phyloP scores from a whole-genome alignment of 2,113 vertebrate species.

The Nannospalax galili region DNA sequence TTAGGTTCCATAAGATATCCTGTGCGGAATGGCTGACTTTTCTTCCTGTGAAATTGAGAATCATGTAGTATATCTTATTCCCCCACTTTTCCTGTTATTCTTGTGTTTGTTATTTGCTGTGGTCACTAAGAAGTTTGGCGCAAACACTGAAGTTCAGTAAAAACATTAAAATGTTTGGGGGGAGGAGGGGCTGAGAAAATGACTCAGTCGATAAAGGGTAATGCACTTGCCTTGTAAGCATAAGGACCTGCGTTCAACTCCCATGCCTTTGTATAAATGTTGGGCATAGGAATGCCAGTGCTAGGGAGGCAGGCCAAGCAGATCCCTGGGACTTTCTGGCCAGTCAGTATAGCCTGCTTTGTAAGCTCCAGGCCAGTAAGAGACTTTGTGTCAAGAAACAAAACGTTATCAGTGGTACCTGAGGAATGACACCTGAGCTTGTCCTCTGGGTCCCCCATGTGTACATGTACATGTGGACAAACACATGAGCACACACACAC shows the following conservation, averaged over 20 bases:
- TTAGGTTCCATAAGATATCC: neutral
- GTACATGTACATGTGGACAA: fast-evolving
- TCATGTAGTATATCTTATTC: neutral
- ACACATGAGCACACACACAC: fast-evolving
- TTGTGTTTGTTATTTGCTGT: neutral
- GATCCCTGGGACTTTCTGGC: neutral
- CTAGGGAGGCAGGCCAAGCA: neutral
- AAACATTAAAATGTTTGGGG: neutral
- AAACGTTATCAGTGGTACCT: neutral
- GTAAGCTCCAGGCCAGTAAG: neutral
- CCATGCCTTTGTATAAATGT: neutral
- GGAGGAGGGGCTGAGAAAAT: neutral
- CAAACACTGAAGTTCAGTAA: neutral
- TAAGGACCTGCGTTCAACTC: neutral
- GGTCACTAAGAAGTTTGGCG: neutral
- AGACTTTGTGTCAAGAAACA: neutral
- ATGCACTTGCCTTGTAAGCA: neutral
- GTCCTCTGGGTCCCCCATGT: neutral
- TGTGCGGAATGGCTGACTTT: neutral
- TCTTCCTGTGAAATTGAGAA: neutral
- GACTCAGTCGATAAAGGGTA: neutral
- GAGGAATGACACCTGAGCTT: neutral
- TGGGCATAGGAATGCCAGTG: neutral
- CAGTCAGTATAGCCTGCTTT: neutral
- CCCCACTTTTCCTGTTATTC: neutral